phyloP scores from a whole-genome alignment of 2,888 invertebrate genomes.

The Cephus runcator region DNA sequence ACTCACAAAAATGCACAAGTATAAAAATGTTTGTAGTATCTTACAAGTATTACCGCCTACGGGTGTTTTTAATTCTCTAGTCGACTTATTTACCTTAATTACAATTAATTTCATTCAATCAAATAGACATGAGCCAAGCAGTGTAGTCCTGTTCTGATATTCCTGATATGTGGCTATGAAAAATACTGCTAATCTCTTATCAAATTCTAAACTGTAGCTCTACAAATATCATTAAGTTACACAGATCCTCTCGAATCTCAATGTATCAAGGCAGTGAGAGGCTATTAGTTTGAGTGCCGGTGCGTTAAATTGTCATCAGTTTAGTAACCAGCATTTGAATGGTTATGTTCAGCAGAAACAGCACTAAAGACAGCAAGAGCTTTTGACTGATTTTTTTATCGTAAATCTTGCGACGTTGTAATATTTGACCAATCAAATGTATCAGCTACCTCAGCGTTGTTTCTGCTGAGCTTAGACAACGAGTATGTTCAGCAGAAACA shows the following conservation, averaged over 20 bases:
- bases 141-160: neutral
- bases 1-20: constrained; percentile 21
- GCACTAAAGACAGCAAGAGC: neutral
- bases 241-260: constrained; percentile 11
- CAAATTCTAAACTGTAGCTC: neutral
- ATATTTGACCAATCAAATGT: neutral
- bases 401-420: neutral
- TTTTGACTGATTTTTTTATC: no score
- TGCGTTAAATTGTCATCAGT: neutral
- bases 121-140: neutral
- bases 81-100: neutral
- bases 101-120: neutral
- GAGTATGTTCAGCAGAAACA: no score
- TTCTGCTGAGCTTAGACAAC: neutral
- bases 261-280: neutral
- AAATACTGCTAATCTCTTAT: constrained; percentile 2
- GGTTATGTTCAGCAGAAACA: neutral
- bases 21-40: constrained; percentile 12
- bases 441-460: neutral
- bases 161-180: constrained; percentile 1
- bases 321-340: neutral
- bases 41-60: constrained; percentile 1
- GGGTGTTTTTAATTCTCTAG: neutral
- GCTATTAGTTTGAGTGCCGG: neutral
- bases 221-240: neutral